Percentiles rank a stretch among this genome's conserved stretches.
Evolutionary conservation across 1,140 invertebrate species (phyloP).

Genomic region (Diorhabda sublineata): DNA sequence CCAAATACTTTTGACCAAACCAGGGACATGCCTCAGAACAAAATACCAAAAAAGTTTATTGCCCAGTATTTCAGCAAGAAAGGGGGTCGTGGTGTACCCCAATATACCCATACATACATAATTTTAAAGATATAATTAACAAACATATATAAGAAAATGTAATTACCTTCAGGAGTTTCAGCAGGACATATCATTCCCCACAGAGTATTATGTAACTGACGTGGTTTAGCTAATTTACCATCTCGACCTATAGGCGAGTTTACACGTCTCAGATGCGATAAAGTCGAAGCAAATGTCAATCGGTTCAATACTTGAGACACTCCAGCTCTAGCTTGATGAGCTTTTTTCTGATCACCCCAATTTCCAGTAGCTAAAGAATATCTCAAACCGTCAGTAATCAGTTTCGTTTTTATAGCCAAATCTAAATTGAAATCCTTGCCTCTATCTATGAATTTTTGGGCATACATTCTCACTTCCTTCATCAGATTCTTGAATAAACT

Average conservation of each 20-base stretch:
- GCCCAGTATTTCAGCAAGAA: too few species aligned
- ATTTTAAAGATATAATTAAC: not conserved
- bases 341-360: slow-evolving; percentile 99
- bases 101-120: too few species aligned
- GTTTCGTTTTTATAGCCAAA: slow-evolving; percentile 94
- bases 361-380: slow-evolving; percentile 98
- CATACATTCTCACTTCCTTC: slow-evolving; percentile 96
- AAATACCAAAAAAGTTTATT: too few species aligned
- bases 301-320: slow-evolving; percentile 89
- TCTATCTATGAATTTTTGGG: slow-evolving; percentile 97
- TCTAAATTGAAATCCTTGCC: slow-evolving; percentile 98
- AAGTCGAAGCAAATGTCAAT: slow-evolving; percentile 94
- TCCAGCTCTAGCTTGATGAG: slow-evolving; percentile 72
- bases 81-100: too few species aligned
- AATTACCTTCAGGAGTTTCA: slow-evolving; percentile 87
- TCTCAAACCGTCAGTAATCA: slow-evolving; percentile 96
- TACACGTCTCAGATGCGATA: slow-evolving; percentile 94
- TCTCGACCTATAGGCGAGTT: slow-evolving; percentile 98
- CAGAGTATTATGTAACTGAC: slow-evolving; percentile 96
- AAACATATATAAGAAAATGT: slow-evolving; percentile 65
- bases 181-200: slow-evolving; percentile 99
- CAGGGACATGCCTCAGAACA: too few species aligned
- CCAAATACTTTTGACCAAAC: too few species aligned
- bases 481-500: slow-evolving; percentile 86
- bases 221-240: slow-evolving; percentile 95